Evolutionary conservation across 2,113 vertebrate genomes (phyloP).

Genomic region (Sinocyclocheilus anshuiensis): DNA sequence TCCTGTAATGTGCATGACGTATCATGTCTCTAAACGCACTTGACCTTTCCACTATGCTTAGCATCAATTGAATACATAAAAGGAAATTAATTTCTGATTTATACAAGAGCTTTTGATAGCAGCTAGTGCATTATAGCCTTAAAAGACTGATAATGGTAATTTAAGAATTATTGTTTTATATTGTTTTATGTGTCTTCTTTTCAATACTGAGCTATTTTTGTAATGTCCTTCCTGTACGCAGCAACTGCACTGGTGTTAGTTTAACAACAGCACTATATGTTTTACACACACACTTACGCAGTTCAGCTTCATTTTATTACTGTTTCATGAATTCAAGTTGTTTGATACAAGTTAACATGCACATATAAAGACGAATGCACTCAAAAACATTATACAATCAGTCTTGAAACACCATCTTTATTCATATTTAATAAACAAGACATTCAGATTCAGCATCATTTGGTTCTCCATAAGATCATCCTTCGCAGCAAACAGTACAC

Average conservation of each 20-base stretch:
- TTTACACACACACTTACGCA: not conserved
- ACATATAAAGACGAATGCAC: not conserved
- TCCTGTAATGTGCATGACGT: not conserved
- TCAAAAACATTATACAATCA: not conserved
- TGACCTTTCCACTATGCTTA: not conserved
- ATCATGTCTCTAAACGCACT: not conserved
- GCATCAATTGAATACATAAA: not conserved
- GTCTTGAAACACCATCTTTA: not conserved
- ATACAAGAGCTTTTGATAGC: conserved; percentile 8
- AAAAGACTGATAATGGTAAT: conserved; percentile 50
- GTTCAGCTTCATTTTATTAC: not conserved
- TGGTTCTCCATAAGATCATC: not conserved
- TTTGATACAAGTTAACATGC: not conserved
- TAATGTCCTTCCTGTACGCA: not conserved
- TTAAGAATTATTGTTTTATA: conserved; percentile 46
- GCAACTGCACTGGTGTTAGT: not conserved
- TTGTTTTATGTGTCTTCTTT: not conserved
- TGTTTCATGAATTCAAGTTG: not conserved
- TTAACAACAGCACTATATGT: not conserved
- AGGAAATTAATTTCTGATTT: not conserved
- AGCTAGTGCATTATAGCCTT: conserved; percentile 66
- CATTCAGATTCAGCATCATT: not conserved
- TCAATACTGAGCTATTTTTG: conserved; percentile 9
- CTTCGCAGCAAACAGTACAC: conserved; percentile 93
- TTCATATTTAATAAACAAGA: not conserved